These are phyloP conservation scores for Linnaemya vulpina DNA, from an alignment of 2,888 invertebrate species.

Conservation along the genomic window DNA sequence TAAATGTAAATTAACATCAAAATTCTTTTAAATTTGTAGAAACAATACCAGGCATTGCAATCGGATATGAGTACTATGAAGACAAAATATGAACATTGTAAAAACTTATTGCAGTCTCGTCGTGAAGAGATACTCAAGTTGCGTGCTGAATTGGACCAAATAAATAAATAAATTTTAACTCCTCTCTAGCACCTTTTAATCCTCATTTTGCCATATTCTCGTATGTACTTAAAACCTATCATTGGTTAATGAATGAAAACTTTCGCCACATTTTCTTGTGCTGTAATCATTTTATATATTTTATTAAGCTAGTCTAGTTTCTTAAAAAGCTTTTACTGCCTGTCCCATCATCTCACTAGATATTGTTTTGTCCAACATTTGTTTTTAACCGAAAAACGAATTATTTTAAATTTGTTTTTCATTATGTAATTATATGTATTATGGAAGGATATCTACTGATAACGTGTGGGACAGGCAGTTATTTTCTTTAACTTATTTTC, in stretches of 20 bases:
- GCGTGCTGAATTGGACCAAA: conserved; percentile 55
- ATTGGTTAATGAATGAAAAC: neutral
- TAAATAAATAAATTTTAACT: neutral
- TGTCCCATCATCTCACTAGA: too few relatives aligned
- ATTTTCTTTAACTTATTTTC: neutral
- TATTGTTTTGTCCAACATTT: too few relatives aligned
- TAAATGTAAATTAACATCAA: neutral
- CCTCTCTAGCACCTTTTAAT: neutral
- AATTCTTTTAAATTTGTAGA: conserved; percentile 65
- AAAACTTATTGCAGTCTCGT: conserved; percentile 71
- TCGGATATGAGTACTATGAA: conserved; percentile 71
- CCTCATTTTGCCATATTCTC: conserved; percentile 19
- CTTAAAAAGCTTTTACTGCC: neutral
- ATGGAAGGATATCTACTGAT: too few relatives aligned
- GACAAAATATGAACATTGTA: conserved; percentile 75
- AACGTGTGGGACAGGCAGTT: too few relatives aligned
- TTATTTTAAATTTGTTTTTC: too few relatives aligned
- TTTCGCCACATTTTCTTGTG: neutral
- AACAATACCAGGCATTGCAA: conserved; percentile 71
- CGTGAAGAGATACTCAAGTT: conserved; percentile 70
- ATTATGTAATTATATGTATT: too few relatives aligned
- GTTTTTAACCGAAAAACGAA: too few relatives aligned
- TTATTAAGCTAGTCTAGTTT: neutral
- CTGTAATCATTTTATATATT: neutral
- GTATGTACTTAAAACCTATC: conserved; percentile 15